Conservation (phyloP, 64 coral and sea anemone species). For the Actinia equina region DNA sequence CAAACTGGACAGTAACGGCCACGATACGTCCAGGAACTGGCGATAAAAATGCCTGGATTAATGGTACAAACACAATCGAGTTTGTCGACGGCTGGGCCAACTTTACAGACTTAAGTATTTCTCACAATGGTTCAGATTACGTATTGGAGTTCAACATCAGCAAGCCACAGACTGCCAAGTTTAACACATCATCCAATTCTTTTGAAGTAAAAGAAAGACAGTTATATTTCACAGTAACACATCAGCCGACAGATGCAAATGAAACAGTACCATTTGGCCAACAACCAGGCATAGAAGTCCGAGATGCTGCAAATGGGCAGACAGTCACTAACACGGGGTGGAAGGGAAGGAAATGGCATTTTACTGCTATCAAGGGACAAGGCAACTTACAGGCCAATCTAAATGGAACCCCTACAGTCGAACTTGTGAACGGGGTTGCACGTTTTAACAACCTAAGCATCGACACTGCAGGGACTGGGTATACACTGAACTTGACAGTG, state of each 20-base stretch:
- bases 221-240: slow-evolving; percentile 51
- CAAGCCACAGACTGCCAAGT: slow-evolving; percentile 53
- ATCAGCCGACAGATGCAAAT: slow-evolving; percentile 60
- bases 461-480: slow-evolving; percentile 57
- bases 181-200: slow-evolving; percentile 58
- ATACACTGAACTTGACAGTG: slow-evolving; percentile 47
- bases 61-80: slow-evolving; percentile 64
- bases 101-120: slow-evolving; percentile 83
- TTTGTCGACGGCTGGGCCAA: slow-evolving; percentile 76
- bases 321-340: slow-evolving; percentile 89
- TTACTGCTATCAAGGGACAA: slow-evolving; percentile 23
- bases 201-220: slow-evolving; percentile 92
- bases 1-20: slow-evolving; percentile 71
- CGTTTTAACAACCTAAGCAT: slow-evolving; percentile 82
- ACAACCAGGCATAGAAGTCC: slow-evolving; percentile 67
- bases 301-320: slow-evolving; percentile 74
- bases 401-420: slow-evolving; percentile 56
- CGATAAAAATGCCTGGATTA: slow-evolving; percentile 54
- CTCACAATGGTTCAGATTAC: slow-evolving; percentile 83
- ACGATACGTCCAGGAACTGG: slow-evolving; percentile 66
- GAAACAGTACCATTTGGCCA: slow-evolving; percentile 66
- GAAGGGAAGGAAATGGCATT: slow-evolving; percentile 80
- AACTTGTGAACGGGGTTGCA: slow-evolving; percentile 57
- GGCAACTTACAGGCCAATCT: slow-evolving; percentile 18
- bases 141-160: slow-evolving; percentile 76